Evolutionary conservation across 2,113 vertebrate species (phyloP).

Genomic region (Strigops habroptila): DNA sequence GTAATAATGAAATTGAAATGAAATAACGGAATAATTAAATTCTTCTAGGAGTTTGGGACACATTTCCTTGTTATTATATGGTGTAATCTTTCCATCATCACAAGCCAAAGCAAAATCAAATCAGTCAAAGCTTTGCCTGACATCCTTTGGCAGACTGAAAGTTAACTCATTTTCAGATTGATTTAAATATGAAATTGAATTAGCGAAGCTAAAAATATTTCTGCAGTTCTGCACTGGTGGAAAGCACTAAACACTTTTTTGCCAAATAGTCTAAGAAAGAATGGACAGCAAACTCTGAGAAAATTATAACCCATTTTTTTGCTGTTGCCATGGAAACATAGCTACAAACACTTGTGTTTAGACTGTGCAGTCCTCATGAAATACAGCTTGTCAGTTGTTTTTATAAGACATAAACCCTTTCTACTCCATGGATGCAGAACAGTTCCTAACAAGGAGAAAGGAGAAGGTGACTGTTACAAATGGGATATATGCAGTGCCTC

Average conservation of each 20-base stretch:
- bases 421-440: constrained; percentile 54
- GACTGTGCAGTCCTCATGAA: background rate
- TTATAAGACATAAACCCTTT: constrained; percentile 32
- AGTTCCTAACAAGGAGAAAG: constrained; percentile 83
- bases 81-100: background rate
- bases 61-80: background rate
- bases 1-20: background rate
- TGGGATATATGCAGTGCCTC: constrained; percentile 54
- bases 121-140: constrained; percentile 1
- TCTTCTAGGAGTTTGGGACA: background rate
- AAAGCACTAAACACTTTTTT: background rate
- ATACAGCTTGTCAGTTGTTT: constrained; percentile 23
- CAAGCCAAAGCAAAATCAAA: constrained; percentile 29
- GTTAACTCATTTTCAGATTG: constrained; percentile 31
- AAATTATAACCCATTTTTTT: background rate
- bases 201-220: constrained; percentile 48
- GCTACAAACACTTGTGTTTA: constrained; percentile 52
- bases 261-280: background rate
- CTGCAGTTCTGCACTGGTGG: background rate
- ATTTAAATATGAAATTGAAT: constrained; percentile 53
- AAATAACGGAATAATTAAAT: background rate
- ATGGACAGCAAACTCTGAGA: background rate
- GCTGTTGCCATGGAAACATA: constrained; percentile 47
- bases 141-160: constrained; percentile 27
- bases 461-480: background rate